Evolutionary conservation across 2,797 vertebrate species (phyloP).

Genomic region (Todus mexicanus): DNA sequence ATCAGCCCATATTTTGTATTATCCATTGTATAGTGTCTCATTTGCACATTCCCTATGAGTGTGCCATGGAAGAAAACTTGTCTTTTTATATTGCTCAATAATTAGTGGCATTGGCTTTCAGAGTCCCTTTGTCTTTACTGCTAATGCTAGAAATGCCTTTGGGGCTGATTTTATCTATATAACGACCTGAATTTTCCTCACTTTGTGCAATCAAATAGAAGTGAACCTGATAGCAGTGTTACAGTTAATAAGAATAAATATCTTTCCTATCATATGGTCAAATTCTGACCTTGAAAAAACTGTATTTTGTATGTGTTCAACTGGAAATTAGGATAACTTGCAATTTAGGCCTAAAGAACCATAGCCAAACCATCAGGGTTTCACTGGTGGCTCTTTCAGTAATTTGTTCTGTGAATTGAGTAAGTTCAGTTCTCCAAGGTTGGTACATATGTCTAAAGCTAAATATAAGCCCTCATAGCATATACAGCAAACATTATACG

Average conservation of each 20-base stretch:
- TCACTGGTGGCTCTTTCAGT: background rate
- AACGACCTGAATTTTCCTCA: background rate
- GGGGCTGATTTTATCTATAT: background rate
- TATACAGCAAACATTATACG: background rate
- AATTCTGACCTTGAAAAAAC: background rate
- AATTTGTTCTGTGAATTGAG: constrained; percentile 50
- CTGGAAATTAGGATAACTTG: background rate
- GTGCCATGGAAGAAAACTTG: background rate
- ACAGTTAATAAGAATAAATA: background rate
- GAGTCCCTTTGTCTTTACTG: background rate
- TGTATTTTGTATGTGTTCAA: background rate
- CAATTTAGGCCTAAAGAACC: background rate
- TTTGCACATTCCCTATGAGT: background rate
- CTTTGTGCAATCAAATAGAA: background rate
- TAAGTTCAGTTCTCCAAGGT: constrained; percentile 13
- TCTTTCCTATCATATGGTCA: background rate
- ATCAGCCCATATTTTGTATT: background rate
- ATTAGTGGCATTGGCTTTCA: background rate
- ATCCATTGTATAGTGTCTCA: background rate
- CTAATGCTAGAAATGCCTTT: background rate
- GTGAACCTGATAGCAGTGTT: background rate
- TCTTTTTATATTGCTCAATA: background rate
- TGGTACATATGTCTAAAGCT: background rate
- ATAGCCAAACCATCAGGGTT: background rate
- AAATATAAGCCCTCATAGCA: background rate